A percentile compares a stretch with the other conserved stretches of the same genome.
Conservation (phyloP, 1,140 invertebrate genomes). For the Plectus sambesii region DNA sequence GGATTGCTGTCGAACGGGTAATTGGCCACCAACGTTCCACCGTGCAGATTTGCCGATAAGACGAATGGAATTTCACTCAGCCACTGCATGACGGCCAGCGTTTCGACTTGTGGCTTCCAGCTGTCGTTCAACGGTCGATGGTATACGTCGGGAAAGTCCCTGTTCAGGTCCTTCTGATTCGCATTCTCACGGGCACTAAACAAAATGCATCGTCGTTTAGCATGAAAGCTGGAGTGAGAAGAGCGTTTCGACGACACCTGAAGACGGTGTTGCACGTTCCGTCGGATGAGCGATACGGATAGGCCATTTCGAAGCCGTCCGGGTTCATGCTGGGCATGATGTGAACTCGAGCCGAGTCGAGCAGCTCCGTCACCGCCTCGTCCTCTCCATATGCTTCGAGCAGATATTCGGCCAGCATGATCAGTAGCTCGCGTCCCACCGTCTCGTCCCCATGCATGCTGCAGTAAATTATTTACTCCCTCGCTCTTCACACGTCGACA, state of each 20-base stretch:
- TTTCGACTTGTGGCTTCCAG: conserved; percentile 62
- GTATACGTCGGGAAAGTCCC: conserved; percentile 92
- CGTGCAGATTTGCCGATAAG: conserved; percentile 88
- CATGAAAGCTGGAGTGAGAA: neutral
- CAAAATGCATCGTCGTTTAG: conserved; percentile 1
- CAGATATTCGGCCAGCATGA: conserved; percentile 71
- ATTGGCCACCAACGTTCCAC: conserved; percentile 77
- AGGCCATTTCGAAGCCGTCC: conserved; percentile 76
- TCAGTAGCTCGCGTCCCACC: conserved; percentile 69
- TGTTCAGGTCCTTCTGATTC: conserved; percentile 73
- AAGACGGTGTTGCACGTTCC: too few relatives aligned
- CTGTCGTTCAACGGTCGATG: conserved; percentile 55
- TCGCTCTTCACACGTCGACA: conserved; percentile 97
- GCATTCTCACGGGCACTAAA: conserved; percentile 65
- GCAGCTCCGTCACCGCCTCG: conserved; percentile 59
- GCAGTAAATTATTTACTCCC: conserved; percentile 65
- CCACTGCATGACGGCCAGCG: conserved; percentile 80
- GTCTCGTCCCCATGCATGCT: conserved; percentile 75
- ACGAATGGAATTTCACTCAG: conserved; percentile 73
- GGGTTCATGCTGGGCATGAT: conserved; percentile 94
- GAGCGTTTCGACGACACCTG: too few relatives aligned
- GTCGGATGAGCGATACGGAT: conserved; percentile 30
- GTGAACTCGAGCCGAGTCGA: conserved; percentile 69
- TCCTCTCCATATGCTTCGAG: conserved; percentile 70
- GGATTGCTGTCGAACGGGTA: conserved; percentile 75